Evolutionary conservation across 1,140 invertebrate species (phyloP).

Genomic region (Cyphomyrmex costatus): DNA sequence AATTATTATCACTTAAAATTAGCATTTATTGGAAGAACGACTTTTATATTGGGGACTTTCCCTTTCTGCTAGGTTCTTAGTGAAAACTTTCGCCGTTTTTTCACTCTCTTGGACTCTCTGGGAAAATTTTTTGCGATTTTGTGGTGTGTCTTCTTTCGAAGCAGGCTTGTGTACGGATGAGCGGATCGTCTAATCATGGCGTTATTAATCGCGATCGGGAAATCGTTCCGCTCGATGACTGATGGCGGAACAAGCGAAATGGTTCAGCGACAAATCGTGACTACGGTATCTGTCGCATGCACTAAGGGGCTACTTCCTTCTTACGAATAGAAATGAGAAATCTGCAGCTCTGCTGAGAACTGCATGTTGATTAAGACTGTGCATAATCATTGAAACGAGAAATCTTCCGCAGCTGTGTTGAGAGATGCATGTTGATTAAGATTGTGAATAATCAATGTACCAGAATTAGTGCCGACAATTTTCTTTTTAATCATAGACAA

Average conservation of each 20-base stretch:
- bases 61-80: constrained; percentile 21
- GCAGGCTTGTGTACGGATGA: constrained; percentile 7
- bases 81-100: constrained; percentile 51
- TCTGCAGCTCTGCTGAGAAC: background rate
- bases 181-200: constrained; percentile 34
- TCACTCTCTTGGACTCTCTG: background rate
- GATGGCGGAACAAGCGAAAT: constrained; percentile 67
- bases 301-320: constrained; percentile 28
- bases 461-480: background rate
- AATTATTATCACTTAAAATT: constrained; percentile 28
- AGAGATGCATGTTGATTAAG: background rate
- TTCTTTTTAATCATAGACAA: background rate
- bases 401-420: background rate
- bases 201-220: constrained; percentile 70
- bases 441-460: background rate
- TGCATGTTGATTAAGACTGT: background rate
- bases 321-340: constrained; percentile 4
- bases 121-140: background rate
- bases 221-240: constrained; percentile 73
- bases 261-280: constrained; percentile 41
- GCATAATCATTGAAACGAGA: constrained; percentile 1
- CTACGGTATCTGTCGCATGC: constrained; percentile 24
- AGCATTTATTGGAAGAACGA: background rate
- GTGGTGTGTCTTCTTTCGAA: background rate
- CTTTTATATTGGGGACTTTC: constrained; percentile 28